Base-by-base conservation (phyloP, 2,888 invertebrate genomes). In the Epirrhoe tristata region DNA sequence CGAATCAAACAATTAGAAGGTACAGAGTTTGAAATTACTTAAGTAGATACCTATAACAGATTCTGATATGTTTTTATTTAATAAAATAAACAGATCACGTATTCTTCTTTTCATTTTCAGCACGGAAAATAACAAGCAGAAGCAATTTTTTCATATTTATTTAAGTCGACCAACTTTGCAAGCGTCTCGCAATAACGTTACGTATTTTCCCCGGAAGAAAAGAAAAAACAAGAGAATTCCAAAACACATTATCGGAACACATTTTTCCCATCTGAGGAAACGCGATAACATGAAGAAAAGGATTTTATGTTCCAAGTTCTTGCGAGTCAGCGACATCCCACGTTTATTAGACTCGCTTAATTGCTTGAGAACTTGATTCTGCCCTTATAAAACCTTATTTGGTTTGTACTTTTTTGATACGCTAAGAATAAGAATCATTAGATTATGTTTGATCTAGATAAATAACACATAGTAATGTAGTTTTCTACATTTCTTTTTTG, bases 221-320 rank as follows among this genome's bases (percentile, higher is more conserved):
- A 70, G 67, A 76, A 74, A 78, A 80, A 81, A 81, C 76, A 83
- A 79, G 77, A 57, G 70, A 84, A 81, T 81, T 80, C 77, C 78
- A 65, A 78, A 76, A 78, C 77, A 77, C 85, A 84, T 86, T 88
- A 88, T 84, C 82, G 79, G 78, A 85, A 86, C 87, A 88, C 84
- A 88, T 87, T 86, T 89, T 87, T 85, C 76, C 85, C 84, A 85
- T 87, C 84, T 81, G 73, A 84, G 81, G 81, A 82, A 81, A 78
- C 79, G 78, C 76, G 83, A 85, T 84, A 86, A 81, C 85, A 85
- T 85, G 84, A 86, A 84, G 80, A 81, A 48, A 86, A 83, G 83
- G 84, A 84, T 86, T 88, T 90, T 90, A 90, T 83, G 78, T 73
- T 67, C 69, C 71, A 78, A 82, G 77, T 78, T 81, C 76, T 70